Evolutionary conservation across 2,797 vertebrate genomes (phyloP).

Genomic region (Delichon dasypus): DNA sequence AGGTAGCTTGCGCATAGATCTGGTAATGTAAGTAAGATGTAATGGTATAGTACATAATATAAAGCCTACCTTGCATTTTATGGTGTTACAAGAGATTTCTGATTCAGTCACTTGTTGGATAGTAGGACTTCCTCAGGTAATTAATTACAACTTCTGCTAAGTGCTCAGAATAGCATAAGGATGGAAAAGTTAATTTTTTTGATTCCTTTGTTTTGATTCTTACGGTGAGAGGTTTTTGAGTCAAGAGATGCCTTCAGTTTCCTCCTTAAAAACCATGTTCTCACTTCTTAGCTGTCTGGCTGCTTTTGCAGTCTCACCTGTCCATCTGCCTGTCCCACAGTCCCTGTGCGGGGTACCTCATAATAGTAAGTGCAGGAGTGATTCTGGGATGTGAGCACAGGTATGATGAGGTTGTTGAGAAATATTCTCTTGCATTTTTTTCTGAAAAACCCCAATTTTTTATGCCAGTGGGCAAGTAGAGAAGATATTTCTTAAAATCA

Average conservation of each 20-base stretch:
- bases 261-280: background rate
- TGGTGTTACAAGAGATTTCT: background rate
- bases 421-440: background rate
- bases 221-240: background rate
- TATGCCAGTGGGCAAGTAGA: background rate
- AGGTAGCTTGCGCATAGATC: conserved; percentile 75
- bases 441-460: background rate
- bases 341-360: background rate
- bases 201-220: background rate
- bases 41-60: background rate
- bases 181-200: background rate
- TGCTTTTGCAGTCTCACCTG: background rate
- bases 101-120: background rate
- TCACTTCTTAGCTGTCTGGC: background rate
- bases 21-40: background rate
- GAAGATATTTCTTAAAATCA: background rate
- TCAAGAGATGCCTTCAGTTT: background rate
- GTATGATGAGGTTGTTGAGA: background rate
- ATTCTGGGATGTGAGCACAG: background rate
- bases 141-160: background rate
- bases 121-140: background rate
- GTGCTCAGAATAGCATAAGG: background rate
- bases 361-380: background rate
- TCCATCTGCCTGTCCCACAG: background rate
- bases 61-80: background rate